Conservation (phyloP, 2,888 invertebrate genomes). For the Archaeoteleia sp. region DNA sequence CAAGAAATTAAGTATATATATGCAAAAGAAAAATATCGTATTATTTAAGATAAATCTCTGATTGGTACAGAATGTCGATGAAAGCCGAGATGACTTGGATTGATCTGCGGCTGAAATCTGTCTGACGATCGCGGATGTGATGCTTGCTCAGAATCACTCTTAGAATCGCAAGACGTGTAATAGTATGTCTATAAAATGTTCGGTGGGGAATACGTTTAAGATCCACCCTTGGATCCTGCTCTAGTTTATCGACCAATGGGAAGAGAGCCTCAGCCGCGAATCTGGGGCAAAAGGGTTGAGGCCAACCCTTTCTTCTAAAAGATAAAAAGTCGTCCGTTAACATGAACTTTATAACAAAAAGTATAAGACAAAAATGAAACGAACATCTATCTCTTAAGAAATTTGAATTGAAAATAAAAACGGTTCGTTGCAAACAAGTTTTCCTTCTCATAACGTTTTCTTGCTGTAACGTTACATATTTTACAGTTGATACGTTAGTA, state of each 20-base stretch:
- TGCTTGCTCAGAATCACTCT: conserved; percentile 9
- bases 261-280: conserved; percentile 41
- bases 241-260: conserved; percentile 67
- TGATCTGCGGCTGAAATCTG: conserved; percentile 7
- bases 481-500: no score
- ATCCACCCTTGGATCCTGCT: conserved; percentile 66
- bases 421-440: neutral
- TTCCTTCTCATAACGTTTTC: no score
- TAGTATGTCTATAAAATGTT: neutral
- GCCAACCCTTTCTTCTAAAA: conserved; percentile 57
- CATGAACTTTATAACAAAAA: conserved; percentile 8
- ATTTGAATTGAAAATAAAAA: neutral
- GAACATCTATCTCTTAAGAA: conserved; percentile 5
- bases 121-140: conserved; percentile 7
- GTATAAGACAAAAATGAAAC: no score
- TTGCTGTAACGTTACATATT: no score
- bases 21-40: no score
- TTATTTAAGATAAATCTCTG: no score
- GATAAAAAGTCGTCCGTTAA: conserved; percentile 33
- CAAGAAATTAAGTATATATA: no score
- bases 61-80: no score
- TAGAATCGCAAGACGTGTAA: neutral
- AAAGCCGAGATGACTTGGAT: neutral
- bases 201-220: conserved; percentile 32
- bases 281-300: conserved; percentile 57